These are phyloP conservation scores for Sarcophaga bullata DNA, from an alignment of 1,140 invertebrate genomes.

Conservation along the genomic window DNA sequence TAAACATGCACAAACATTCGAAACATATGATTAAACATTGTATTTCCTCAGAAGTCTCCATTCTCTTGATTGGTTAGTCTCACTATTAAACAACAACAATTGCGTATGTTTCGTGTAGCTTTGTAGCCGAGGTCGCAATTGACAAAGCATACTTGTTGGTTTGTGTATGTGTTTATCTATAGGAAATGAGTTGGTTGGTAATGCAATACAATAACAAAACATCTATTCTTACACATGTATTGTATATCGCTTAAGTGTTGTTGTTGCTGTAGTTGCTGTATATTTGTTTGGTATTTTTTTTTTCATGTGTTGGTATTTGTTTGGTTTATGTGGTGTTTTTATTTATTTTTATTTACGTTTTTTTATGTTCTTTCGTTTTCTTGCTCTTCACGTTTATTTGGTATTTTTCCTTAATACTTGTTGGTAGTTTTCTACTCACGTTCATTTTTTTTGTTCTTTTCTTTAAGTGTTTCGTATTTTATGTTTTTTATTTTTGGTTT, in stretches of 20 bases:
- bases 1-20: background rate
- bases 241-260: background rate
- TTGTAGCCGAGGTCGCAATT: slow-evolving; percentile 9
- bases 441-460: no score
- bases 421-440: no score
- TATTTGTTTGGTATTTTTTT: background rate
- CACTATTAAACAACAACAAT: background rate
- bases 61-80: background rate
- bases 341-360: background rate
- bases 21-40: background rate
- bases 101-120: slow-evolving; percentile 8
- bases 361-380: background rate
- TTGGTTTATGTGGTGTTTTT: background rate
- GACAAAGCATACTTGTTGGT: background rate
- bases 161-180: background rate
- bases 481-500: no score
- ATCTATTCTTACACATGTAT: background rate
- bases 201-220: background rate
- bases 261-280: background rate
- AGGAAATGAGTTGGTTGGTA: background rate
- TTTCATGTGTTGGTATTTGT: background rate
- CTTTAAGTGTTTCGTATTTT: no score
- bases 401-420: background rate
- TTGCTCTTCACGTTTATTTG: background rate
- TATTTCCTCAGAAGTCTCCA: slow-evolving; percentile 22